Base-by-base conservation (phyloP, 2,888 invertebrate species). In the Diarsia dahlii region DNA sequence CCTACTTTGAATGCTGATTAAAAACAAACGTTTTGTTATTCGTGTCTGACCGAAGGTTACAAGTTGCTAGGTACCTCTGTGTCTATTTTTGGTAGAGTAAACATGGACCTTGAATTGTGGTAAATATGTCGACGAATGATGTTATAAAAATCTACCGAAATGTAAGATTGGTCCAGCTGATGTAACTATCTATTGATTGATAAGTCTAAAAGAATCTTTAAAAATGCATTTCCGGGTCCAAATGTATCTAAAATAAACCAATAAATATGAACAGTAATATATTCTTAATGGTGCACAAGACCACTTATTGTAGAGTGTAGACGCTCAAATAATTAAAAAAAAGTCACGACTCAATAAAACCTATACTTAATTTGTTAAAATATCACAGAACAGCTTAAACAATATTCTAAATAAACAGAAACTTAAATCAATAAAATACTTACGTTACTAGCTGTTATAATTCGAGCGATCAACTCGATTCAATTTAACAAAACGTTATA, bases 81-180 rank as follows among this genome's bases (percentile, higher is more conserved):
- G 45, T 72, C 76, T 86, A 86, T 87, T 87, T 81, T 80, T 56
- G 60, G 12, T 74, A 52, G 23, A 52, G 39, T 68, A 63, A 71
- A 23, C 34, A 34, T 34, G n/a, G 56, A 68, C 80, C 74, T 85
- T 87, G 71, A 82, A 77, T 66, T 58, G 58, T 54, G 54, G 66
- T 72, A 72, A 83, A 63, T 66, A 12, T 56, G 58, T 82, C 28
- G 62, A 72, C 56, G n/a, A 56, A 45, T 64, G 18, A 66, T 64
- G 45, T 52, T 71, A 58, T 67, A 77, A 58, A 74, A 70, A 13
- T 64, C 8, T 67, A 46, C 34, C 10, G 46, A 58, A 60, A 76
- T 23, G 20, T 23, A 28, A 78, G 46, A 54, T 64, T 71, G 67
- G n/a, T 70, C 50, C 50, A 76, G 54, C 54, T 63, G 67, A 70